Percentiles rank a stretch among this genome's conserved stretches.
Conservation (phyloP, 2,113 vertebrate genomes). For the Rafetus swinhoei region DNA sequence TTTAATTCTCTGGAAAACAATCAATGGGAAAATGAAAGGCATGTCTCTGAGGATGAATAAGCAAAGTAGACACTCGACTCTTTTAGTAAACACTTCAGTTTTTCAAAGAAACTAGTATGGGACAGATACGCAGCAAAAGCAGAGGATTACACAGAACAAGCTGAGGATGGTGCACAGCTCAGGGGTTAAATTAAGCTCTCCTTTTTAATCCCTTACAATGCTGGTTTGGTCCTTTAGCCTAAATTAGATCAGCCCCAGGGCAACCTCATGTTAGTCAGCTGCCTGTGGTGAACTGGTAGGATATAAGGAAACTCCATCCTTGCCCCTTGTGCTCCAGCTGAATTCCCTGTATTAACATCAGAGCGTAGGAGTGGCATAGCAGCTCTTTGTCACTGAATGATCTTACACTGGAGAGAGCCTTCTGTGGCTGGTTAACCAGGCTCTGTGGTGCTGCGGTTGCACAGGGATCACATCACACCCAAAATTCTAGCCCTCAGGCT, state of each 20-base stretch:
- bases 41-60: slow-evolving; percentile 33
- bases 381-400: neutral
- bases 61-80: neutral
- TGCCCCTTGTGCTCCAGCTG: neutral
- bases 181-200: neutral
- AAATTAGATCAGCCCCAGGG: neutral
- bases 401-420: neutral
- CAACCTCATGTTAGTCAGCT: neutral
- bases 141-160: neutral
- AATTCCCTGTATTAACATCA: neutral
- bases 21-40: slow-evolving; percentile 48
- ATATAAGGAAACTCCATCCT: too few species aligned
- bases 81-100: slow-evolving; percentile 9
- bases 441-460: slow-evolving; percentile 7
- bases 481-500: neutral
- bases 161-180: accelerated
- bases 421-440: neutral
- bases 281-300: neutral
- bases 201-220: neutral
- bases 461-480: neutral
- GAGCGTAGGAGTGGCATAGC: neutral
- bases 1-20: slow-evolving; percentile 50
- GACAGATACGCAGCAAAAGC: neutral
- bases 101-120: neutral
- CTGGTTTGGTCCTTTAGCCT: neutral